Conservation (phyloP, 2,888 invertebrate species). For the Hemaris fuciformis region DNA sequence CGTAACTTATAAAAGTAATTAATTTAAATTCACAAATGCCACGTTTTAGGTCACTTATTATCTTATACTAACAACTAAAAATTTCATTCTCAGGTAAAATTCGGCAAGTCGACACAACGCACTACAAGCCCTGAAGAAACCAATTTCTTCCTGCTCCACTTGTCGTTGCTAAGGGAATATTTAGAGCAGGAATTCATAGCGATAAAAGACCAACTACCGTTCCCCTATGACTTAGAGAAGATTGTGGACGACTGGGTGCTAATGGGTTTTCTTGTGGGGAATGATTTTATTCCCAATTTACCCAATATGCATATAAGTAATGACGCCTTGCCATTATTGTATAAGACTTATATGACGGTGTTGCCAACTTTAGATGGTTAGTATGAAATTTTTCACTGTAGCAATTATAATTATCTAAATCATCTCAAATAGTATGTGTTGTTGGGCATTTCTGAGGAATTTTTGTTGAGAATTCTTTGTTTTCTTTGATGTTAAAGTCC, state of each 20-base stretch:
- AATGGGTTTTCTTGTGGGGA: constrained; percentile 98
- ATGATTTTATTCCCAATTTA: constrained; percentile 98
- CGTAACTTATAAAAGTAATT: too few relatives aligned
- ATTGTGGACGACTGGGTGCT: constrained; percentile 99
- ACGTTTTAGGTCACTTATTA: too few relatives aligned
- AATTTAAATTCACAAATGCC: too few relatives aligned
- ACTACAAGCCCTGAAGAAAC: constrained; percentile 92
- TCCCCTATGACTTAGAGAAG: constrained; percentile 92
- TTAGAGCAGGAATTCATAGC: constrained; percentile 93
- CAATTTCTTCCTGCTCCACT: constrained; percentile 95
- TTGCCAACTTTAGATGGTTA: constrained; percentile 92
- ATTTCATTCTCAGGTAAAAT: constrained; percentile 91
- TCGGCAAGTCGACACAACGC: constrained; percentile 85
- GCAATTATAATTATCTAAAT: too few relatives aligned
- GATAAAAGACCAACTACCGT: constrained; percentile 85
- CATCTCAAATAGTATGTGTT: too few relatives aligned
- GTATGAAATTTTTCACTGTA: constrained; percentile 24
- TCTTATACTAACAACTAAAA: too few relatives aligned
- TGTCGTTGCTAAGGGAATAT: constrained; percentile 95
- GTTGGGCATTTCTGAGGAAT: too few relatives aligned
- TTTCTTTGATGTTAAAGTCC: too few relatives aligned
- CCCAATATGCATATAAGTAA: constrained; percentile 96
- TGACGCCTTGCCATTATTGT: constrained; percentile 93
- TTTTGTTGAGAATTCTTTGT: too few relatives aligned
- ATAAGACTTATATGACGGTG: constrained; percentile 92